Evolutionary conservation across 2,888 invertebrate genomes (phyloP), one percentile per base, ranked within the genome.

Genomic region (Buathra laborator): DNA sequence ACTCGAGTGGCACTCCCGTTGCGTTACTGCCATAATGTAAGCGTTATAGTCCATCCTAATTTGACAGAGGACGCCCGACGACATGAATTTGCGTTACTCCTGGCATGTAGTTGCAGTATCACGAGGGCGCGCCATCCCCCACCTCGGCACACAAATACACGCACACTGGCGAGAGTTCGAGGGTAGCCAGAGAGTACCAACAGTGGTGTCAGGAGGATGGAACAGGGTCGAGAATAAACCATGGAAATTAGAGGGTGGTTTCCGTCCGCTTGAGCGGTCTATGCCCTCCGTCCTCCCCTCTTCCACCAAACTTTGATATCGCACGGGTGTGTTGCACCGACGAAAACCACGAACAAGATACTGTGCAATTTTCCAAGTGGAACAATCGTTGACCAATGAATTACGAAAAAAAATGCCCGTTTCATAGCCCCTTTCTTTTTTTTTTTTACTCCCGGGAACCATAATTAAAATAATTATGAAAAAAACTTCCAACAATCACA

Each of bases 51-150:
- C 86, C 80, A 86, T 89, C 80, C 88, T 90, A 89, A 90, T 90
- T 90, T 90, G 89, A 89, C 89, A 88, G 86, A 85, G 89, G 86
- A 89, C 86, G 87, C 84, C 83, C 83, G 87, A 87, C 87, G 88
- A 88, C 89, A 86, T 88, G 89, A 88, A 89, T 90, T 88, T 86
- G 87, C 88, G 89, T 89, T 89, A 88, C 87, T 85, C 86, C 77
- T 85, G 86, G 72, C 87, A 83, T 88, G 86, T 86, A 81, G 64
- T 84, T 80, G 84, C 62, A 62, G 62, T 81, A 84, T 85, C 83
- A 87, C 85, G 77, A 87, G 89, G 76, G 75, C 75, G 32, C 44
- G 19, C 72, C 44, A 29, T 46, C 71, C 37, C 46, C 43, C 37
- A 43, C 46, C 37, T 46, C 64, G 37, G 53, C 14, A 53, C 37